Evolutionary conservation across 2,888 invertebrate species (phyloP).

Genomic region (Piscicola geometra): DNA sequence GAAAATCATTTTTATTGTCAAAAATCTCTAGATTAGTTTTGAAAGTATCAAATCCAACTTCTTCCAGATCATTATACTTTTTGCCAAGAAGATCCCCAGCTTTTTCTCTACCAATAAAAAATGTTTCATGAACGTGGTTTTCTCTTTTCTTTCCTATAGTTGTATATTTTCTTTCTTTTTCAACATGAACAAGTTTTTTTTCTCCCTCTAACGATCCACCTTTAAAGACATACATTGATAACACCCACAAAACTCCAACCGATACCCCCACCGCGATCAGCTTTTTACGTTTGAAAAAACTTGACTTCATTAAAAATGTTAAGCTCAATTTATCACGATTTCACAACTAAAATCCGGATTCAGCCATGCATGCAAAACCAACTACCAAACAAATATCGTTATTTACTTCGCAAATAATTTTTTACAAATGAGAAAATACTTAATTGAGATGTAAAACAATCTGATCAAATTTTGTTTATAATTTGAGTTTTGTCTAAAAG

Average conservation of each 20-base stretch:
- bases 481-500: too few relatives aligned
- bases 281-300: constrained; percentile 23
- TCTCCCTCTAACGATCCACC: neutral
- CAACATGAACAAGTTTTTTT: neutral
- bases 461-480: too few relatives aligned
- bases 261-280: constrained; percentile 6
- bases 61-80: neutral
- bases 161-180: neutral
- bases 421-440: too few relatives aligned
- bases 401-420: too few relatives aligned
- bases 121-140: too few relatives aligned
- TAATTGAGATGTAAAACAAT: too few relatives aligned
- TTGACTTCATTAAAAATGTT: neutral
- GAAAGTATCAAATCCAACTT: neutral
- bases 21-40: too few relatives aligned
- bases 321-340: neutral
- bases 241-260: constrained; percentile 20
- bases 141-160: neutral
- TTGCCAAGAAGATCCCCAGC: neutral
- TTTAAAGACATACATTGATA: neutral
- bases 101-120: too few relatives aligned
- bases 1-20: neutral
- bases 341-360: neutral
- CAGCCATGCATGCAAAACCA: neutral
- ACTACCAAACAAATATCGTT: too few relatives aligned